Percentiles rank a stretch among this genome's conserved stretches.
Evolutionary conservation across 2,113 vertebrate species (phyloP).

Genomic region (Hydrochoerus hydrochaeris): DNA sequence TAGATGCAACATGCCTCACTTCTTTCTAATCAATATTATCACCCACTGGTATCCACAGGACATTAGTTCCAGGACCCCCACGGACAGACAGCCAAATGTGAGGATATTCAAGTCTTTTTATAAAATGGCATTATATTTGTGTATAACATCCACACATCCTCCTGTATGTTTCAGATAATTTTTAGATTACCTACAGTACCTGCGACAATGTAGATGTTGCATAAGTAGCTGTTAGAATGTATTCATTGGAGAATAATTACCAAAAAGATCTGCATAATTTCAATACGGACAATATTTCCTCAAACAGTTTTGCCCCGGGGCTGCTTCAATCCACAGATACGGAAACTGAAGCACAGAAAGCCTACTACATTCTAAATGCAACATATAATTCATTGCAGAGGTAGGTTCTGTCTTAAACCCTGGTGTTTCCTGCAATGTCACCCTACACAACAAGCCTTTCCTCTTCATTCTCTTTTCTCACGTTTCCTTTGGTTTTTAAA

Average conservation of each 20-base stretch:
- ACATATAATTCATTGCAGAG: not conserved
- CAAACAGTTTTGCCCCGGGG: not conserved
- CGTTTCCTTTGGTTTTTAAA: not conserved
- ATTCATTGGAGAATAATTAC: not conserved
- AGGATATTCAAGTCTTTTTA: not conserved
- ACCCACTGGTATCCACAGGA: too few species aligned
- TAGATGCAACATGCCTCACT: not conserved
- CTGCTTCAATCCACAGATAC: not conserved
- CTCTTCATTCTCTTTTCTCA: not conserved
- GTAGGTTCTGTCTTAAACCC: not conserved
- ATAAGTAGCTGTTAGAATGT: not conserved
- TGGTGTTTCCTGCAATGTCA: not conserved
- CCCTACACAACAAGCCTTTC: not conserved
- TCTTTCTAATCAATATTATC: not conserved
- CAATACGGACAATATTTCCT: not conserved
- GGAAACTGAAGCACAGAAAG: not conserved
- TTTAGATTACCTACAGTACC: not conserved
- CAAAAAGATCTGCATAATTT: not conserved
- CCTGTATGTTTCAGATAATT: not conserved
- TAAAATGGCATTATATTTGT: not conserved
- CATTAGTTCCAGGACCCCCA: not conserved
- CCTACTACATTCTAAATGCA: not conserved
- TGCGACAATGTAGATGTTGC: not conserved
- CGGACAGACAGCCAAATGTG: accelerated
- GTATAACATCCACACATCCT: not conserved